Percentiles rank a stretch among this genome's conserved stretches.
phyloP scores from a whole-genome alignment of 2,888 invertebrate species.

The Patella ulyssiponensis region DNA sequence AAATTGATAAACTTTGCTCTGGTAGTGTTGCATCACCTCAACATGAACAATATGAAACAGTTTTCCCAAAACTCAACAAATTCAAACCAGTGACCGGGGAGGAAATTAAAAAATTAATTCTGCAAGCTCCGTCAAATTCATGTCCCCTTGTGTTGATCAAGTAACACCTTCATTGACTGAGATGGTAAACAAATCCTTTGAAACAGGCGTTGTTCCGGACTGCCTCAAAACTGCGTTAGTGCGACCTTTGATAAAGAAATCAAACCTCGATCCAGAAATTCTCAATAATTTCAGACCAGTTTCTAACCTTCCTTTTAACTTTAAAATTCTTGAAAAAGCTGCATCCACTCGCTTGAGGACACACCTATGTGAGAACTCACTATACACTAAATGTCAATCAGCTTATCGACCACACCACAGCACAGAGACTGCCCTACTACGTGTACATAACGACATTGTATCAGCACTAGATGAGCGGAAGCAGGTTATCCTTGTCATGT shows the following conservation, averaged over 20 bases:
- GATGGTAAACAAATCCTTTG: background rate
- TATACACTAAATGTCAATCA: no score
- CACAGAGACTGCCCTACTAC: no score
- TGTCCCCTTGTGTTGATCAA: conserved; percentile 1
- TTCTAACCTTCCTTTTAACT: no score
- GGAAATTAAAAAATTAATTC: background rate
- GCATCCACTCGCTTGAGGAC: no score
- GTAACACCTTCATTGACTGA: no score
- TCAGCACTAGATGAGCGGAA: no score
- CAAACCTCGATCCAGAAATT: conserved; percentile 6
- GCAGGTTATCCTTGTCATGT: background rate
- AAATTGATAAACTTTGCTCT: background rate
- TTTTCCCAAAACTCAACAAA: background rate
- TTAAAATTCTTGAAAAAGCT: no score
- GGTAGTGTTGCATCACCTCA: background rate
- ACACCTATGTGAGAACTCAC: no score
- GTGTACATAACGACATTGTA: no score
- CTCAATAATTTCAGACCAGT: background rate
- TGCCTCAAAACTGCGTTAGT: conserved; percentile 1
- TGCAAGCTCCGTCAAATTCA: background rate
- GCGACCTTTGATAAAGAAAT: background rate
- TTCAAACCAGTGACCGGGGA: background rate
- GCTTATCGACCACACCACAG: no score
- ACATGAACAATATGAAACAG: conserved; percentile 4
- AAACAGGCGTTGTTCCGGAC: background rate